Evolutionary conservation across 2,113 vertebrate genomes (phyloP).

Genomic region (Dicentrarchus labrax): DNA sequence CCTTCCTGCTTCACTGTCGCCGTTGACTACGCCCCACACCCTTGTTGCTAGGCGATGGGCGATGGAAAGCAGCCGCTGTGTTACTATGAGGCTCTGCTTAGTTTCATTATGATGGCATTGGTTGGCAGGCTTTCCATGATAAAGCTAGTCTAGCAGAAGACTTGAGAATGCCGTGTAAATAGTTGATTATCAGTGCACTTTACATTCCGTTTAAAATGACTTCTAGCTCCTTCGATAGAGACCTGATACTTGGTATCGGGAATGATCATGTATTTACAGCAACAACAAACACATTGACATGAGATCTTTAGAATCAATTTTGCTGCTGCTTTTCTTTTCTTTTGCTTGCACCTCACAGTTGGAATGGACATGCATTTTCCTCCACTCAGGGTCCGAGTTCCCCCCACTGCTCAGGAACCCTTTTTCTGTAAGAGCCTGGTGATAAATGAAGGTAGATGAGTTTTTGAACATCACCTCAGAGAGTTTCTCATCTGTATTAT

Average conservation of each 20-base stretch:
- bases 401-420: too few species aligned
- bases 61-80: constrained; percentile 44
- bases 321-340: background rate
- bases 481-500: too few species aligned
- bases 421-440: too few species aligned
- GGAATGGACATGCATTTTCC: too few species aligned
- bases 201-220: background rate
- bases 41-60: constrained; percentile 74
- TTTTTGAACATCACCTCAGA: too few species aligned
- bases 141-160: background rate
- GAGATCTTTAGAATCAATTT: background rate
- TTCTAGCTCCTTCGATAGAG: background rate
- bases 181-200: background rate
- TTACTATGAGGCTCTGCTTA: background rate
- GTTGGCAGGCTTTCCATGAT: background rate
- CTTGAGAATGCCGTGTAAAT: background rate
- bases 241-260: background rate
- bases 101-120: background rate
- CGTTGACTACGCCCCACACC: constrained; percentile 50
- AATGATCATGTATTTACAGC: background rate
- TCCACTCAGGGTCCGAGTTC: too few species aligned
- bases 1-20: constrained; percentile 11
- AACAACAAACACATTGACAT: background rate
- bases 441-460: too few species aligned
- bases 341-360: background rate